Conservation (phyloP, 1,140 invertebrate genomes). For the Papilio aristodemus region DNA sequence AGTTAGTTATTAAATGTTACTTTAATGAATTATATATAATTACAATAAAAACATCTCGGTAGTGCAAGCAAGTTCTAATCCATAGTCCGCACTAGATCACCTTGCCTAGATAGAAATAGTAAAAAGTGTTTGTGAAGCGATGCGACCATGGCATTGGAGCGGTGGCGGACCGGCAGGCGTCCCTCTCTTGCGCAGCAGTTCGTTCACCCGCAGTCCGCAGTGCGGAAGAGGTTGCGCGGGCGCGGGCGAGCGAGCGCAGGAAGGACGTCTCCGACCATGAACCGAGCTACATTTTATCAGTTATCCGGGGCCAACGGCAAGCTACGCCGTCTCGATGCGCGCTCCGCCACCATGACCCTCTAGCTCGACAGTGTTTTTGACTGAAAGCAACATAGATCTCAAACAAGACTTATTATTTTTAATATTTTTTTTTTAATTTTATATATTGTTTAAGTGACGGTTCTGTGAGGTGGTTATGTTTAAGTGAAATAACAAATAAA, state of each 20-base stretch:
- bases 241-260: constrained; percentile 62
- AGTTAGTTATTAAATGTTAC: background rate
- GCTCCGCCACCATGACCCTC: constrained; percentile 58
- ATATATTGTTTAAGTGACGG: constrained; percentile 68
- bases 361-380: constrained; percentile 57
- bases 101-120: constrained; percentile 59
- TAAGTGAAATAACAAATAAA: constrained; percentile 58
- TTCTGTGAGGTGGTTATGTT: constrained; percentile 70
- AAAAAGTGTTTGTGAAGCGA: constrained; percentile 42
- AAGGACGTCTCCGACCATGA: constrained; percentile 74
- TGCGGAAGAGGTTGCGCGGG: constrained; percentile 64
- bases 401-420: constrained; percentile 76
- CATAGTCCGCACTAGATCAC: constrained; percentile 64
- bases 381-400: constrained; percentile 78
- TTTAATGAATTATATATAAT: background rate
- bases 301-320: constrained; percentile 70
- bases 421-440: constrained; percentile 59
- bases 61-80: constrained; percentile 8
- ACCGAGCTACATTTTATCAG: constrained; percentile 73
- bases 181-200: constrained; percentile 69
- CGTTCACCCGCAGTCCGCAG: constrained; percentile 75
- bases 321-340: constrained; percentile 58
- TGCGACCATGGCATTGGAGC: constrained; percentile 60
- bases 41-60: background rate
- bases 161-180: constrained; percentile 42